A percentile compares a stretch with the other conserved stretches of the same genome.
Evolutionary conservation across 2,888 invertebrate species (phyloP).

Genomic region (Lysandra coridon): DNA sequence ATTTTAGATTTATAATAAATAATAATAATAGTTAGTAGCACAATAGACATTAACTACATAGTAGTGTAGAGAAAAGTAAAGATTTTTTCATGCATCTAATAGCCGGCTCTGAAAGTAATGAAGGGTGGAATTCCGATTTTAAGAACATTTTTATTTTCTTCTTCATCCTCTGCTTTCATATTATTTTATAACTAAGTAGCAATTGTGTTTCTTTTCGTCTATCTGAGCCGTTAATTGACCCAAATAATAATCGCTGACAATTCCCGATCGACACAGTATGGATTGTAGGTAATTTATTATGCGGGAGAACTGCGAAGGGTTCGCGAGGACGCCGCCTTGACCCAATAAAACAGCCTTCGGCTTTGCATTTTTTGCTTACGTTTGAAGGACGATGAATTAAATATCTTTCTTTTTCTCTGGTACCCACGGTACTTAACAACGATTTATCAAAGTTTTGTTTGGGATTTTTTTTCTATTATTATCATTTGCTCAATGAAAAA

Average conservation of each 20-base stretch:
- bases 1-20: not conserved
- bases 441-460: not conserved
- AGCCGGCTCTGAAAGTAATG: too few relatives aligned
- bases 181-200: too few relatives aligned
- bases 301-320: not conserved
- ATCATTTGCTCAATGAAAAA: not conserved
- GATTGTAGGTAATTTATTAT: conserved; percentile 24
- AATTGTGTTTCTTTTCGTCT: too few relatives aligned
- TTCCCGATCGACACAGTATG: not conserved
- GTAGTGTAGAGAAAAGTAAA: too few relatives aligned
- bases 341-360: conserved; percentile 21
- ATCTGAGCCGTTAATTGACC: not conserved
- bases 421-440: not conserved
- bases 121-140: too few relatives aligned
- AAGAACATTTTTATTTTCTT: too few relatives aligned
- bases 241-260: not conserved
- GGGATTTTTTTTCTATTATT: not conserved
- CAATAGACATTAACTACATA: too few relatives aligned
- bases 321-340: conserved; percentile 24
- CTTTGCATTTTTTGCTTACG: conserved; percentile 16
- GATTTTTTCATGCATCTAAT: too few relatives aligned
- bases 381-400: conserved; percentile 1
- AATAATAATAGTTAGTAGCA: not conserved
- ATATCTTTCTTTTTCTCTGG: not conserved
- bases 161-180: too few relatives aligned